Base-by-base conservation (phyloP, 37 sponge, comb jelly and placozoan genomes). In the Chondrilla cf. caribensis region DNA sequence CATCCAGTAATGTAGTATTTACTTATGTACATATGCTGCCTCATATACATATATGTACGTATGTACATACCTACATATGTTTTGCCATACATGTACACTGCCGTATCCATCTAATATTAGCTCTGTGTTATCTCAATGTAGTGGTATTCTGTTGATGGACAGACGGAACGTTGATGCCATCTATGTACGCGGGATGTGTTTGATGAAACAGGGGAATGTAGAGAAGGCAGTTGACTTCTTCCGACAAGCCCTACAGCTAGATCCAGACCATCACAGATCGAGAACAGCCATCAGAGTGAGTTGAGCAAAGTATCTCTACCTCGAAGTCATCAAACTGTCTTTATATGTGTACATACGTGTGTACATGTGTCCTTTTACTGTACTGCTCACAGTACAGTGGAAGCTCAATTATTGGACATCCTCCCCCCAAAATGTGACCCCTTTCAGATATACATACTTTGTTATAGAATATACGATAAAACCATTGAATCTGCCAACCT, bases 211-310 rank as follows among this genome's bases (percentile, higher is more conserved):
- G 80, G 99, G 96, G 76, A 66, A 90, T 33, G 85, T 84, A 0
- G 97, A 95, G 70, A 98, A 88, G 79, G 99, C 98, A 0, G 85
- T 81, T 18, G 89, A 85, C 40, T 89, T 84, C 76, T 95, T 95
- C 70, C 75, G 72, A 42, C 86, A 90, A 31, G 97, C 90, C 2
- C 81, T 96, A 11, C 47, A 84, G 35, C 60, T 84, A 0, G 97
- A 92, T 44, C 99, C 99, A 25, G 99, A 98, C 40, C 97, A 98
- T 60, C 31, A 60, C 32, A 91, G 89, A 70, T 89, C 93, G 2
- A 43, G 82, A 64, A 29, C 44, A 54, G 80, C 84, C 19, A 71
- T 87, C 2, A 86, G 83, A 62, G 91, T 90, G 70, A 44, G 77
- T 28, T 35, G n/a, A 5, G 42, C 15, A 14, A 35, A 18, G 43